phyloP scores from a whole-genome alignment of 2,888 invertebrate genomes.

The Ernsta delagoae region DNA sequence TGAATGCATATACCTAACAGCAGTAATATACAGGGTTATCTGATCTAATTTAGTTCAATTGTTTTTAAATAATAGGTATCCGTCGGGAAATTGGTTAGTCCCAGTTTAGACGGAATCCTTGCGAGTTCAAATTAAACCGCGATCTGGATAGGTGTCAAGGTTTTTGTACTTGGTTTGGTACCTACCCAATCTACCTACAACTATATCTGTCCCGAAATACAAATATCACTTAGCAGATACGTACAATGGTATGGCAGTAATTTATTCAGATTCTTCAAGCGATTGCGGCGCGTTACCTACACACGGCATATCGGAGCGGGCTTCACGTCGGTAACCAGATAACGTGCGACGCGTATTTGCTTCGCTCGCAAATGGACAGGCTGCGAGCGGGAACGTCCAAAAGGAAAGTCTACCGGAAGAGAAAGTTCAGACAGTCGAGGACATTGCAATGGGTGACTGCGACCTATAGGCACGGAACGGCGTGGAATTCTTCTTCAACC shows the following conservation, averaged over 20 bases:
- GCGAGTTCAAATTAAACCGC: no score
- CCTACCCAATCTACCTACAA: no score
- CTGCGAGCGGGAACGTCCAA: slow-evolving; percentile 44
- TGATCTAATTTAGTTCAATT: no score
- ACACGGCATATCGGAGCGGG: slow-evolving; percentile 75
- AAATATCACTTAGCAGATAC: neutral
- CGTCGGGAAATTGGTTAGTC: no score
- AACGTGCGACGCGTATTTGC: slow-evolving; percentile 67
- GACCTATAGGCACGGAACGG: slow-evolving; percentile 51
- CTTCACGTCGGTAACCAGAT: slow-evolving; percentile 71
- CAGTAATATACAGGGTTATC: no score
- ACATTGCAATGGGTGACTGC: slow-evolving; percentile 72
- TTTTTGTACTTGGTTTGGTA: neutral
- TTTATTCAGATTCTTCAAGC: slow-evolving; percentile 67
- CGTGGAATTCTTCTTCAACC: slow-evolving; percentile 56
- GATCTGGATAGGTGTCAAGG: no score
- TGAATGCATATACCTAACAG: no score
- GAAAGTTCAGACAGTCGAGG: slow-evolving; percentile 55
- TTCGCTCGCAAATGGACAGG: slow-evolving; percentile 65
- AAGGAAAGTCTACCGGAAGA: slow-evolving; percentile 57
- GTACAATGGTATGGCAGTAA: neutral
- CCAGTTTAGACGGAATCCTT: no score
- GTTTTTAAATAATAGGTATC: no score
- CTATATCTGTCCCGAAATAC: neutral
- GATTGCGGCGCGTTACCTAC: slow-evolving; percentile 71